Evolutionary conservation across 92 coral and sea anemone species (phyloP).

Genomic region (Zoanthus gigantus): DNA sequence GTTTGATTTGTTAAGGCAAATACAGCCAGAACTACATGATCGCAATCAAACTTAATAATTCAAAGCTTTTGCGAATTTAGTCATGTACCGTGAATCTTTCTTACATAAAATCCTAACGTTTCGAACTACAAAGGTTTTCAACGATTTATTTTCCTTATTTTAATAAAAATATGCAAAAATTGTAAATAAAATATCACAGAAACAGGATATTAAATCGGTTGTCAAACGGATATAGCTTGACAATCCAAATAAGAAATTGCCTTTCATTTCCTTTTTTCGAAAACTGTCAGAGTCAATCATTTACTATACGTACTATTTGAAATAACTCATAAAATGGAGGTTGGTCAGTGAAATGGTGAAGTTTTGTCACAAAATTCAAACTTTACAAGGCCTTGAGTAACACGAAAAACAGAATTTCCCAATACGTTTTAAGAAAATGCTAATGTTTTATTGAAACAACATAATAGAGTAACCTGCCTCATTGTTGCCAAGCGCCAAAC

Average conservation of each 20-base stretch:
- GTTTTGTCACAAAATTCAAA: no score
- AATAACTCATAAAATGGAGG: neutral
- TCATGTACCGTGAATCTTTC: neutral
- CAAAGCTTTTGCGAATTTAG: neutral
- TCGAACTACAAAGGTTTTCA: no score
- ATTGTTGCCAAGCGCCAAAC: neutral
- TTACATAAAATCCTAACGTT: neutral
- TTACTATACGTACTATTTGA: neutral
- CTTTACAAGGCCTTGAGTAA: no score
- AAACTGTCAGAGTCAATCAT: neutral
- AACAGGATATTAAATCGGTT: neutral
- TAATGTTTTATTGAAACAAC: neutral
- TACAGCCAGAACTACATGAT: neutral
- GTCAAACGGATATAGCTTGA: neutral
- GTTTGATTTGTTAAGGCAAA: slow-evolving; percentile 1
- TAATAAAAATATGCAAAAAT: neutral
- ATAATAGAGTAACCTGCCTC: neutral
- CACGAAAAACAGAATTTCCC: neutral
- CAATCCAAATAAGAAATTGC: neutral
- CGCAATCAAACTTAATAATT: slow-evolving; percentile 8
- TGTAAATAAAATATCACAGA: neutral
- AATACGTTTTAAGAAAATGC: neutral
- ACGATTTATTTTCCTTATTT: neutral
- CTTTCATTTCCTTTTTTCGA: neutral
- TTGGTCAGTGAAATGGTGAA: neutral